Percentiles rank a stretch among this genome's conserved stretches.
These are phyloP conservation scores for Ptyas mucosa DNA, from an alignment of 2,113 vertebrate species.

Conservation along the genomic window DNA sequence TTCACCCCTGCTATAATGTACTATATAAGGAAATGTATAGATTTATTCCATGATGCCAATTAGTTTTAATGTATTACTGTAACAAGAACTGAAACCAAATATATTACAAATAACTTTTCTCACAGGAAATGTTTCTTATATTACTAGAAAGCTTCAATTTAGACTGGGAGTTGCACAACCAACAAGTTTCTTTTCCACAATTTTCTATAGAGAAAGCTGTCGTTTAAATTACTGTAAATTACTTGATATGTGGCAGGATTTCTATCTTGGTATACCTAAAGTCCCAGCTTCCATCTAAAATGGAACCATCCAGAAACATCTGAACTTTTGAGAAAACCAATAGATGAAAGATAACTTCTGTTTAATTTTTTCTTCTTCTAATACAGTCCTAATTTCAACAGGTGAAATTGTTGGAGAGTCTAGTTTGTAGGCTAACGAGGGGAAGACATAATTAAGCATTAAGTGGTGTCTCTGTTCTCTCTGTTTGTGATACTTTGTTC, in stretches of 20 bases:
- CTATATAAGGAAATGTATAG: neutral
- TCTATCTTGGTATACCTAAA: neutral
- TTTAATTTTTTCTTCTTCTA: neutral
- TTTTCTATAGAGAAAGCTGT: neutral
- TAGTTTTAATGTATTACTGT: neutral
- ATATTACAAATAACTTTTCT: neutral
- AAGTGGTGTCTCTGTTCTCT: neutral
- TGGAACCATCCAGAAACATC: neutral
- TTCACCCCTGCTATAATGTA: neutral
- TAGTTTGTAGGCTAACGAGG: too few relatives aligned
- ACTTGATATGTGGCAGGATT: neutral
- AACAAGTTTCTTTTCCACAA: neutral
- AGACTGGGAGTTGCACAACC: neutral
- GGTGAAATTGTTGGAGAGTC: neutral
- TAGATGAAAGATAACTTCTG: neutral
- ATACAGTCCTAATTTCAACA: neutral
- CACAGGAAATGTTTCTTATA: neutral
- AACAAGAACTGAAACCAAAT: neutral
- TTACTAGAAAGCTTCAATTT: neutral
- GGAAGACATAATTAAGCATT: neutral
- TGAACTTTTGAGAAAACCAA: neutral
- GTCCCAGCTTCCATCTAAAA: neutral
- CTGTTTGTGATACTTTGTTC: neutral
- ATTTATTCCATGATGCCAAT: neutral
- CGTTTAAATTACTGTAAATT: neutral